Evolutionary conservation across 2,888 invertebrate genomes (phyloP).

Genomic region (Oligia fasciuncula): DNA sequence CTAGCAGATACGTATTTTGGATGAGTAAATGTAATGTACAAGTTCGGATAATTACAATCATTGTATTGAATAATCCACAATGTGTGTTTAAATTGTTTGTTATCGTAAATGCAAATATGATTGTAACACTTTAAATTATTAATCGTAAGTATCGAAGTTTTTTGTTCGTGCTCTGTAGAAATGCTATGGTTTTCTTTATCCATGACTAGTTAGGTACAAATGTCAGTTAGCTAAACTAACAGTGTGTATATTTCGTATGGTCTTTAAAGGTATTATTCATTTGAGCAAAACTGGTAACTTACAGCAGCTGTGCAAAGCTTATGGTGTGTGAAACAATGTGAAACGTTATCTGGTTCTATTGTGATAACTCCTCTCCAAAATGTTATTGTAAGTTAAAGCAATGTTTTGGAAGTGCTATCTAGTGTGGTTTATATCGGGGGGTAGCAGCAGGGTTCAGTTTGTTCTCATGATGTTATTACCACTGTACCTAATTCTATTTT

Average conservation of each 20-base stretch:
- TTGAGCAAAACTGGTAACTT: slow-evolving; percentile 55
- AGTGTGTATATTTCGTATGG: slow-evolving; percentile 2
- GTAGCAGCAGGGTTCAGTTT: slow-evolving; percentile 9
- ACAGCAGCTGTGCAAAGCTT: slow-evolving; percentile 44
- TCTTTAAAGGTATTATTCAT: slow-evolving; percentile 45
- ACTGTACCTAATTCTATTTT: slow-evolving; percentile 5
- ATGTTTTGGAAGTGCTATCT: slow-evolving; percentile 61
- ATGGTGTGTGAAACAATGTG: slow-evolving; percentile 58
- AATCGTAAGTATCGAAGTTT: too few species aligned
- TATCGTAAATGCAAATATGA: slow-evolving; percentile 13
- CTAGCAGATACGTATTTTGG: slow-evolving; percentile 36
- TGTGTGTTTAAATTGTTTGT: slow-evolving; percentile 18
- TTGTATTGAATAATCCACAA: slow-evolving; percentile 23
- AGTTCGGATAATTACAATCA: slow-evolving; percentile 37
- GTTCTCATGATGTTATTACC: slow-evolving; percentile 13
- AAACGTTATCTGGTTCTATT: slow-evolving; percentile 58
- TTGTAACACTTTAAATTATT: slow-evolving; percentile 5
- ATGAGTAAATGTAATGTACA: slow-evolving; percentile 40
- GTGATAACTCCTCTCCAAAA: slow-evolving; percentile 55
- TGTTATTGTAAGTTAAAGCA: slow-evolving; percentile 62
- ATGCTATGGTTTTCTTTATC: not conserved
- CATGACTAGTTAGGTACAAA: slow-evolving; percentile 9
- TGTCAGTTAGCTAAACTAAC: slow-evolving; percentile 11
- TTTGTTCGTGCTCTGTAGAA: not conserved
- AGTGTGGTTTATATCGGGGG: slow-evolving; percentile 41